Base-by-base conservation (phyloP, 2,888 invertebrate species). In the Opisthograptis luteolata region DNA sequence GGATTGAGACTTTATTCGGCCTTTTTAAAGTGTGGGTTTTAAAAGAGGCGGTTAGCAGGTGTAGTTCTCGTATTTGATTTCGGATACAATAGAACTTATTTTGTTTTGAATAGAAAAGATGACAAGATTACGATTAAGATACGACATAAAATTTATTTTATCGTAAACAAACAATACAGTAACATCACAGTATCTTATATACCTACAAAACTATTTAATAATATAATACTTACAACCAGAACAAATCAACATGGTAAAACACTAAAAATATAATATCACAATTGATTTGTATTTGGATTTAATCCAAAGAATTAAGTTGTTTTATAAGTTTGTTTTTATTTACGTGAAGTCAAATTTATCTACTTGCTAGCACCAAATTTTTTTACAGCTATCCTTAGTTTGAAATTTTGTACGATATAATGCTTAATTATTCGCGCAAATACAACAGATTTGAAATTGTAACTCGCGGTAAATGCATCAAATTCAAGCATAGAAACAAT, bases 141-240 rank as follows among this genome's bases (percentile, higher is more conserved):
- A n/a, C n/a, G n/a, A 58, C 41, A 46, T 34, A 36, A 36, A 52
- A 48, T 50, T 57, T 55, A 46, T 60, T 49, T 59, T n/a, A n/a
- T n/a, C 41, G 46, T 48, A 45, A 54, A 44, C 32, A 55, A 57
- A 43, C 46, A 59, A 52, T 50, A 50, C 49, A 32, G 14, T 52
- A 58, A 62, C 60, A 64, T 68, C 66, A 68, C 66, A 68, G 64
- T 49, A 50, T 56, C 61, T 51, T 59, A 61, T 24, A 42, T n/a
- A 17, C 5, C 2, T 40, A 48, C 30, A 51, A 41, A 52, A 40
- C 42, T 51, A 49, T 43, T 50, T 42, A 53, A 30, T 47, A 44
- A 43, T 40, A 35, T 27, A 51, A 32, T 48, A 47, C 45, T 42
- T 36, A 55, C 31, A 53, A 35, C 15, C 39, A 39, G 22, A 35